Base-by-base conservation (phyloP, 2,888 invertebrate genomes). In the Nemoura dubitans region DNA sequence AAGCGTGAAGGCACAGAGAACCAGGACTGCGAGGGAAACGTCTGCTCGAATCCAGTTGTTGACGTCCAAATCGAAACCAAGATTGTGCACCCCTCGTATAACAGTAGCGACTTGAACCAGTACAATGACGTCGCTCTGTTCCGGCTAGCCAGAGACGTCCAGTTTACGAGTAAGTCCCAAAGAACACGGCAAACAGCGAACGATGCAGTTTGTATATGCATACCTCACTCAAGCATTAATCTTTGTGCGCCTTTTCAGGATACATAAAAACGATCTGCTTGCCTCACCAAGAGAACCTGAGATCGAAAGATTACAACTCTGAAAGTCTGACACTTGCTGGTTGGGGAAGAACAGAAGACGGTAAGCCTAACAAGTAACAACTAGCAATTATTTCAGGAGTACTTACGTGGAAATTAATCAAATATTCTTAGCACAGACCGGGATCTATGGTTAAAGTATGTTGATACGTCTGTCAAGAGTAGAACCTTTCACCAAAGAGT, bases 211-310 rank as follows among this genome's bases (percentile, higher is more conserved):
- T 3, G 10, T 6, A 36, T 3, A 36, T 6, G 3, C 5, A 10
- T 10, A 36, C 36, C 10, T 10, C 36, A 10, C 5, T 6, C 36
- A 3, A 36, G 25, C 25, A 6, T 26, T 6, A 78, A 78, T 78
- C 25, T 7, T 59, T 59, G 16, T 36, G 59, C 21, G 1, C 14
- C 14, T 28, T 81, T 81, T 28, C 81, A 81, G 81, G n/a, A 28
- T 81, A 27, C 30, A 29, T 81, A 3, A 81, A n/a, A 30, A 29
- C 81, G 0, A 28, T 81, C n/a, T 81, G 81, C 30, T n/a, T 81
- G 81, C 28, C 30, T 14, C 28, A n/a, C 27, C 28, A 3, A 21
- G 81, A 28, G 28, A n/a, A 28, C 5, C 7, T 81, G 29, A 2
- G 30, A 81, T 16, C 28, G 28, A 28, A 28, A 1, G n/a, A n/a